Conservation (phyloP, 23 tunicate species). For the Trididemnum nubilum region DNA sequence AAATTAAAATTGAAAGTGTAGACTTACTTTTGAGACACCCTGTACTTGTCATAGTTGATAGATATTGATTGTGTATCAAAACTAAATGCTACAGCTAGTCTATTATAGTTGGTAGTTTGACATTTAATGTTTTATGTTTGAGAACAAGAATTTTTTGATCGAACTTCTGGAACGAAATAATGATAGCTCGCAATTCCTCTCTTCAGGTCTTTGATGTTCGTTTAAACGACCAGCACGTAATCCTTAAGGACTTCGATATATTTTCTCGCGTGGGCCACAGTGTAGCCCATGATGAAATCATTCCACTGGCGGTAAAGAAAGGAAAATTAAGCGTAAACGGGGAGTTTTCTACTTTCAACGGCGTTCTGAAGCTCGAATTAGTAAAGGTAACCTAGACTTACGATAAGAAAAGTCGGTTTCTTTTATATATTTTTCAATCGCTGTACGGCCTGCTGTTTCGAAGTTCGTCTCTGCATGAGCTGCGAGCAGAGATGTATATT, state of each 20-base stretch:
- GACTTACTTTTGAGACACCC: too few relatives aligned
- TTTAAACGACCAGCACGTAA: conserved; percentile 77
- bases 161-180: too few relatives aligned
- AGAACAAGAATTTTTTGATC: too few relatives aligned
- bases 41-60: too few relatives aligned
- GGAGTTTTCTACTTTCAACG: conserved; percentile 65
- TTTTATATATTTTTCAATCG: background rate
- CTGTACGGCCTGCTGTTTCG: too few relatives aligned
- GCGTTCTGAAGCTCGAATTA: conserved; percentile 62
- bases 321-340: conserved; percentile 79
- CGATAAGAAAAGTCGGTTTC: too few relatives aligned
- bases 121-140: too few relatives aligned
- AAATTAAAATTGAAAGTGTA: too few relatives aligned
- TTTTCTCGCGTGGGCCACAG: conserved; percentile 78
- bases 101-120: too few relatives aligned
- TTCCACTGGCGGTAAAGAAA: conserved; percentile 69
- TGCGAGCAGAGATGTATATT: background rate
- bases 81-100: too few relatives aligned
- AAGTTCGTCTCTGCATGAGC: background rate
- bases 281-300: conserved; percentile 76
- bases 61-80: too few relatives aligned
- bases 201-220: conserved; percentile 69
- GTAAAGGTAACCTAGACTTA: conserved; percentile 54
- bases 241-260: conserved; percentile 67
- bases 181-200: too few relatives aligned